Percentiles rank a stretch among this genome's conserved stretches.
Evolutionary conservation across 2,888 invertebrate genomes (phyloP).

Genomic region (Tethea ocularis): DNA sequence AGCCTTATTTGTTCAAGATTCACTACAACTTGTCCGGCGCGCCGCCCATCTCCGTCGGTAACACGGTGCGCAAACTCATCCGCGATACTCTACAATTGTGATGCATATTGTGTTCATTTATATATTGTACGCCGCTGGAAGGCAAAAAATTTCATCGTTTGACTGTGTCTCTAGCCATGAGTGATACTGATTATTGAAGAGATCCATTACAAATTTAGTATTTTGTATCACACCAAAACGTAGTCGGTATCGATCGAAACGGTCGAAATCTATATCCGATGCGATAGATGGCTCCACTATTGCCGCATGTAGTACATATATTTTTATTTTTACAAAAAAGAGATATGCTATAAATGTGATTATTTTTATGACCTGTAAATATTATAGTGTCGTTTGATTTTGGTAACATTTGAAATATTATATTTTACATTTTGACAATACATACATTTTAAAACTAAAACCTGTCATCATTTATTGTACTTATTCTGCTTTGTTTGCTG

Average conservation of each 20-base stretch:
- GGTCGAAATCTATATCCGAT: constrained; percentile 3
- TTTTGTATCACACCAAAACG: neutral
- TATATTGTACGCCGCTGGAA: constrained; percentile 15
- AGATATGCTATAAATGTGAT: neutral
- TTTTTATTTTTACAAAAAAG: constrained; percentile 5
- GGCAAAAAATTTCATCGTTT: constrained; percentile 9
- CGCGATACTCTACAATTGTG: constrained; percentile 93
- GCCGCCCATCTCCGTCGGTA: constrained; percentile 91
- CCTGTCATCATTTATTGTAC: constrained; percentile 41
- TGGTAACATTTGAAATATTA: constrained; percentile 15
- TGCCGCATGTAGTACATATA: neutral
- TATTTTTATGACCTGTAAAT: constrained; percentile 1
- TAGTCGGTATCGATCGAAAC: neutral
- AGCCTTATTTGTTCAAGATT: constrained; percentile 98
- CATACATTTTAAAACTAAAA: constrained; percentile 29
- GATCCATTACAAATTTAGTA: neutral
- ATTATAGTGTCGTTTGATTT: neutral
- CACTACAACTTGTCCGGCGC: constrained; percentile 92
- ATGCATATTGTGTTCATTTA: constrained; percentile 53
- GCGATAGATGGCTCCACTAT: constrained; percentile 18
- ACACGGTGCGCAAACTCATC: constrained; percentile 95
- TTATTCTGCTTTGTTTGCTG: constrained; percentile 39
- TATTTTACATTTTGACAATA: constrained; percentile 37
- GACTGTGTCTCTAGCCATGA: neutral
- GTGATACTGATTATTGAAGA: neutral